Percentiles rank a stretch among this genome's conserved stretches.
Conservation (phyloP, 2,113 vertebrate genomes). For the Axis porcinus region DNA sequence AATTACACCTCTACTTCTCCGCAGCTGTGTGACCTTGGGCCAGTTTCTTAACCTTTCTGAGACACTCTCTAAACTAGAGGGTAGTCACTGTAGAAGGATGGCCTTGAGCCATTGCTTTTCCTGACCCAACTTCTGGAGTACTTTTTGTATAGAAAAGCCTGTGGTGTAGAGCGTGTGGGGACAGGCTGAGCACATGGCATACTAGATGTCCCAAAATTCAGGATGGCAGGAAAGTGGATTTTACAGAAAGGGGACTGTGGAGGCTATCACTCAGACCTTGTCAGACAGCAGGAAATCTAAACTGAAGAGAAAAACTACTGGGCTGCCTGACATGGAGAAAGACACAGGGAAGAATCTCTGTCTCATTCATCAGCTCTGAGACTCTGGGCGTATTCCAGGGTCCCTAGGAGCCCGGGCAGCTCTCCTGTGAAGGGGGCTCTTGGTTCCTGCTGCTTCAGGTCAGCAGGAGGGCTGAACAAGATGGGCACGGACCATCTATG, state of each 20-base stretch:
- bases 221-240: neutral
- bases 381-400: fast-evolving
- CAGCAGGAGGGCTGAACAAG: neutral
- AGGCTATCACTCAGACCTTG: neutral
- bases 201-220: neutral
- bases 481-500: fast-evolving
- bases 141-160: neutral
- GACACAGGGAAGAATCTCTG: fast-evolving
- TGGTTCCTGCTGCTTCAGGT: fast-evolving
- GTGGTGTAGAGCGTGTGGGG: fast-evolving
- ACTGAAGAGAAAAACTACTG: neutral
- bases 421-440: neutral
- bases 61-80: neutral
- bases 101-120: neutral
- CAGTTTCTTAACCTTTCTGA: neutral
- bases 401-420: neutral
- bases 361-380: neutral
- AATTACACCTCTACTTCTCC: neutral
- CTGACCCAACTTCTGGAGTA: neutral
- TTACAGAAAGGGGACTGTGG: fast-evolving
- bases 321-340: neutral
- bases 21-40: neutral
- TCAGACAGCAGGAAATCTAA: fast-evolving
- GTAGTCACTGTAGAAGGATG: neutral
- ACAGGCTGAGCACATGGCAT: neutral